Base-by-base conservation (phyloP, 2,113 vertebrate genomes). In the Amphiprion ocellaris region DNA sequence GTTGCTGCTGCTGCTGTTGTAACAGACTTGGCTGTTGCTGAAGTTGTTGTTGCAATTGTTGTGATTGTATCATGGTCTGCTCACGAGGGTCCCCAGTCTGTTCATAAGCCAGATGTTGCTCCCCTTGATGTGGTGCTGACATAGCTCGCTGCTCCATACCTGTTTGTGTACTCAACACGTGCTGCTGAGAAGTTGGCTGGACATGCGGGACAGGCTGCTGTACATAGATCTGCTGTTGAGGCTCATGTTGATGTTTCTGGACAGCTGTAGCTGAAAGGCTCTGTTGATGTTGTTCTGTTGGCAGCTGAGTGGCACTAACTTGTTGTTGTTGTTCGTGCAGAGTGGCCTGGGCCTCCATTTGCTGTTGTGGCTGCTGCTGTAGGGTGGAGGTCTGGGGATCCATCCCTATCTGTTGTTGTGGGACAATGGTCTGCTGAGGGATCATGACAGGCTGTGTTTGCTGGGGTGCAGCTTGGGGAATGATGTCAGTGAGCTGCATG, bases 391-490 rank as follows among this genome's bases (percentile, higher is more conserved):
- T 79, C 62, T 94, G 92, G 62, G 81, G 86, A 78, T 94, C 93
- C 87, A 94, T 84, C 64, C 82, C 85, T 55, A 81, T 80, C 85
- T 94, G 93, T 75, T 94, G 93, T 88, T 94, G 90, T 61, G 91
- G 93, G 88, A 93, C 88, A 89, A 92, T 83, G 71, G 90, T 86
- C 67, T 87, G 92, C 78, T 91, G 92, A 73, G 89, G 87, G 74
- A 91, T 92, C 74, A 92, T 37, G 65, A 81, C 69, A 54, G 86
- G 69, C 78, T 92, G 93, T 72, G 81, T 87, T 85, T 92, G 93
- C 74, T 93, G 93, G 78, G 93, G 71, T 72, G 82, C 83, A 37
- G 91, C 75, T 66, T 92, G 93, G 86, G 92, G 92, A 72, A 90
- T 85, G 61, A 90, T 87, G 79, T 94, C 92, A 87, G 77, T 61